Base-by-base conservation (phyloP, 2,113 vertebrate species). In the Dendropsophus ebraccatus region DNA sequence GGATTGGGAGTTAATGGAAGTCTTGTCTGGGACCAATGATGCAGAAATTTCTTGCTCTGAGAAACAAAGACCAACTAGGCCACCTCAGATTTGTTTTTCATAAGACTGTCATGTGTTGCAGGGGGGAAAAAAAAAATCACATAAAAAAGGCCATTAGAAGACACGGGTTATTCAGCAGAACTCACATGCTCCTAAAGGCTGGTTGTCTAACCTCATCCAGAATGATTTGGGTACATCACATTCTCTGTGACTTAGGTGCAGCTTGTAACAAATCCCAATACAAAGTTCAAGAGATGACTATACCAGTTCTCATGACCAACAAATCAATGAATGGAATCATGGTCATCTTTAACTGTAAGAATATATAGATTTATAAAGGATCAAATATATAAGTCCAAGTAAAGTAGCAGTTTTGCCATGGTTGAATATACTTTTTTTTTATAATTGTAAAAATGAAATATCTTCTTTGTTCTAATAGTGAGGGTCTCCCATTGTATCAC, bases 1-100 rank as follows among this genome's bases (percentile, higher is more conserved):
- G 90, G 95, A 94, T 96, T 94, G 30, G 89, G 95, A 98, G 97
- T 99, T 99, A 98, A 99, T 98, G 97, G 96, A 94, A 92, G 94
- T 94, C 96, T 98, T 99, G 97, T 98, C 94, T 94, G 69, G 89
- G 94, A 87, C 93, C 91, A 91, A 92, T 95, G 95, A 95, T 96
- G 96, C 97, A 97, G 97, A 99, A 98, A 97, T 90, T 93, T 92
- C 92, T 94, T 92, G 93, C 94, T 91, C 93, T 91, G 89, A 88
- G 89, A 94, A 92, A 97, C 96, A 98, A 97, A 97, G 93, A 94
- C 93, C n/a, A 91, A 90, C 90, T 85, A 56, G 95, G 94, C 94
- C 94, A 95, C 94, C 95, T 95, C 92, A 80, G 92, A 94, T 92
- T 93, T 90, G 90, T 94, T 93, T 92, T 94, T 90, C 91, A 94